A percentile compares a stretch with the other conserved stretches of the same genome.
Conservation (phyloP, 1,140 invertebrate species). For the Phymorhynchus buccinoides region DNA sequence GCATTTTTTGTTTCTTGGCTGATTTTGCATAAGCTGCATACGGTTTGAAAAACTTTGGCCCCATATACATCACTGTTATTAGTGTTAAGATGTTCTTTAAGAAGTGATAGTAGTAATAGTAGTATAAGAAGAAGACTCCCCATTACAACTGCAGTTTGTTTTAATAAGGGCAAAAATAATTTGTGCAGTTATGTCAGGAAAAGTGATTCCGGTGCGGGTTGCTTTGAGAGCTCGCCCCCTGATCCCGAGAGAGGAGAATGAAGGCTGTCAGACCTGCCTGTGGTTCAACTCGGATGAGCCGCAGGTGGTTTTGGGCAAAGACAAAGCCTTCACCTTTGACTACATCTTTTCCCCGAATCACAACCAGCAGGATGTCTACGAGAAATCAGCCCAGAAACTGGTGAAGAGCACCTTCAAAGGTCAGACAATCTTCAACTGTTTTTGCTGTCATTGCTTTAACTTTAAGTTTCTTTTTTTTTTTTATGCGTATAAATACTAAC, state of each 20-base stretch:
- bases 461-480: neutral
- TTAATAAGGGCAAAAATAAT: neutral
- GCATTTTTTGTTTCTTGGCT: no score
- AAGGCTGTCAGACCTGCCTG: conserved; percentile 71
- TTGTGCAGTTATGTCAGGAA: conserved; percentile 30
- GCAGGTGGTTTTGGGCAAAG: conserved; percentile 89
- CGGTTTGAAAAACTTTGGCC: no score
- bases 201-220: conserved; percentile 76
- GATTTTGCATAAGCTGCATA: no score
- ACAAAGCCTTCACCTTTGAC: conserved; percentile 90
- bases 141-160: neutral
- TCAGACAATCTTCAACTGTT: conserved; percentile 35
- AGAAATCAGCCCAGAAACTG: conserved; percentile 82
- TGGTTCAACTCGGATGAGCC: conserved; percentile 75
- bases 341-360: conserved; percentile 84
- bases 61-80: no score
- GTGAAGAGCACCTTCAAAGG: conserved; percentile 87
- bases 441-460: neutral
- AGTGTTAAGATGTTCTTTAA: no score
- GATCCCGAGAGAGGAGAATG: conserved; percentile 79
- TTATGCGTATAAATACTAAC: neutral
- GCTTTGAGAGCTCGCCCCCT: conserved; percentile 87
- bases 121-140: no score
- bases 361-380: conserved; percentile 84
- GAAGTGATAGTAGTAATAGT: neutral